These are phyloP conservation scores for Sebastes schlegelii DNA, from an alignment of 2,113 vertebrate species.

Conservation along the genomic window DNA sequence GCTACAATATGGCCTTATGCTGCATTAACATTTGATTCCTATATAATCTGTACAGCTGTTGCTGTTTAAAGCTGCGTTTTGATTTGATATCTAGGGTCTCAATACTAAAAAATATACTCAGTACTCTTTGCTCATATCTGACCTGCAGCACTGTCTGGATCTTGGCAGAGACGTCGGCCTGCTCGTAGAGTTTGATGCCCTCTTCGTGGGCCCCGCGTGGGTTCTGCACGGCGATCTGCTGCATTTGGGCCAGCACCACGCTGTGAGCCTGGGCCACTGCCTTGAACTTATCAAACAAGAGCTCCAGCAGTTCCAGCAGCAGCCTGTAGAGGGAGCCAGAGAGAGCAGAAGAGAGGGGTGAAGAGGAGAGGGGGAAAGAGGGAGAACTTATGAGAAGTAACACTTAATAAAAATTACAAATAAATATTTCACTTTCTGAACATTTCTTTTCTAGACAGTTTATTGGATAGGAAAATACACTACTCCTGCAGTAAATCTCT, in stretches of 20 bases:
- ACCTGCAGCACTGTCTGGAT: constrained; percentile 98
- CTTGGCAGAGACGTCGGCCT: constrained; percentile 98
- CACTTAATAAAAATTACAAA: not conserved
- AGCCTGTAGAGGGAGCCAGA: constrained; percentile 84
- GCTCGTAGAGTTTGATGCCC: constrained; percentile 95
- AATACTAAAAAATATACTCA: not conserved
- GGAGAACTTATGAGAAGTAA: not conserved
- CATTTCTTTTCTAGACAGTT: not conserved
- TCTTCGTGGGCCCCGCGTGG: constrained; percentile 86
- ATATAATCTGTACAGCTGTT: not conserved
- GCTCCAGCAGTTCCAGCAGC: constrained; percentile 94
- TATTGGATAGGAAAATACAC: not conserved
- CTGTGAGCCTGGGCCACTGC: constrained; percentile 93
- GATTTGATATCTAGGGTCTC: not conserved
- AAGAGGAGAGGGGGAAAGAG: not conserved
- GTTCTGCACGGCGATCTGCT: constrained; percentile 86
- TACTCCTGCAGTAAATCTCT: not conserved
- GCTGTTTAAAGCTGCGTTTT: not conserved
- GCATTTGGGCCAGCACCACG: constrained; percentile 91
- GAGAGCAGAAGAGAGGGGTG: not conserved
- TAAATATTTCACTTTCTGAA: not conserved
- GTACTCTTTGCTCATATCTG: constrained; percentile 39
- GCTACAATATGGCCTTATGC: not conserved
- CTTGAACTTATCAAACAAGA: constrained; percentile 97
- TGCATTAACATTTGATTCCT: not conserved